Evolutionary conservation across 2,113 vertebrate species (phyloP).

Genomic region (Bettongia penicillata): DNA sequence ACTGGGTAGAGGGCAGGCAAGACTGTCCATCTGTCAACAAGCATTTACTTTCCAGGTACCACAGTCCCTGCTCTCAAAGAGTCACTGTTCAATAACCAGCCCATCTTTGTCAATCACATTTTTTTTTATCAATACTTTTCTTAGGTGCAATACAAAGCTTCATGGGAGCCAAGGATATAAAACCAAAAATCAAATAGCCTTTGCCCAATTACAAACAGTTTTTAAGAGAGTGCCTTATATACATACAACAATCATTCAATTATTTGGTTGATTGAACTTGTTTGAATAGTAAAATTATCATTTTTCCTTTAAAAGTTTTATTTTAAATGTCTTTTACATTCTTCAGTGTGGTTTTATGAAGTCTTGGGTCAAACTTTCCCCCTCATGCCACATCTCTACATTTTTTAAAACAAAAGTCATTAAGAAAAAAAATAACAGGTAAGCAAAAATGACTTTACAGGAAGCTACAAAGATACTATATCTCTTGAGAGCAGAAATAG

Average conservation of each 20-base stretch:
- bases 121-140: background rate
- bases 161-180: background rate
- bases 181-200: background rate
- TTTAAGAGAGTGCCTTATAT: background rate
- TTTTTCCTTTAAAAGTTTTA: background rate
- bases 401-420: background rate
- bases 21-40: background rate
- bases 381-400: background rate
- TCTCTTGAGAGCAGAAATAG: too few relatives aligned
- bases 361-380: background rate
- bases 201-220: background rate
- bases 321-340: background rate
- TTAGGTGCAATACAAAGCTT: background rate
- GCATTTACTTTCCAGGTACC: background rate
- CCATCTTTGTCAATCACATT: background rate
- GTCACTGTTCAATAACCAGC: background rate
- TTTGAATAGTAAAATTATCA: background rate
- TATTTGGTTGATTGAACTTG: background rate
- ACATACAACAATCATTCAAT: background rate
- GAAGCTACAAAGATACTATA: too few relatives aligned
- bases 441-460: background rate
- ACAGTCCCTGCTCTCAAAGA: background rate
- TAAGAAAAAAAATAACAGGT: background rate
- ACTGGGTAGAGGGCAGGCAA: background rate
- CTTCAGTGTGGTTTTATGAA: background rate